Conservation (phyloP, 2,113 vertebrate genomes). For the Gobio gobio region DNA sequence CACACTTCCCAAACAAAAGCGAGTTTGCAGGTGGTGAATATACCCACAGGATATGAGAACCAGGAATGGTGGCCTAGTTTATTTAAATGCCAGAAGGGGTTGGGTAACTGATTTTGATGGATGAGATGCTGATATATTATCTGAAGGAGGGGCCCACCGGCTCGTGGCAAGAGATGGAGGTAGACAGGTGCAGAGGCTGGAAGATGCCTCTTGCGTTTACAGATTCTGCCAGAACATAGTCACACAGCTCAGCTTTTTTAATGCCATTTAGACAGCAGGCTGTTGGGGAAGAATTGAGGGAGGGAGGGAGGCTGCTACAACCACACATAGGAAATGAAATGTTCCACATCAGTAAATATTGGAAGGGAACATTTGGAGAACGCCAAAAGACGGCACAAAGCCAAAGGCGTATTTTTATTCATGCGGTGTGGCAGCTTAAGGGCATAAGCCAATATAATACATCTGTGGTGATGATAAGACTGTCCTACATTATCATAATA, state of each 20-base stretch:
- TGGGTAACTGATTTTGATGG: constrained; percentile 53
- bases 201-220: not conserved
- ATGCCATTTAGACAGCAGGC: constrained; percentile 44
- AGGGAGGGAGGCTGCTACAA: constrained; percentile 47
- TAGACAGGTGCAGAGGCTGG: constrained; percentile 54
- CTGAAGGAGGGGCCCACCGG: constrained; percentile 38
- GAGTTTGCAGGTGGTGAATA: constrained; percentile 16
- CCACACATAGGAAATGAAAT: constrained; percentile 51
- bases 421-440: constrained; percentile 11
- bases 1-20: constrained; percentile 25
- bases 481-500: constrained; percentile 16
- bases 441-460: constrained; percentile 25
- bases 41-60: constrained; percentile 36
- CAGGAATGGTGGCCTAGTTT: constrained; percentile 29
- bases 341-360: constrained; percentile 52
- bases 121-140: constrained; percentile 42
- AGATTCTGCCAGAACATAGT: constrained; percentile 42
- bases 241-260: constrained; percentile 44
- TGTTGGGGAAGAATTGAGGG: constrained; percentile 25
- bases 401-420: constrained; percentile 33
- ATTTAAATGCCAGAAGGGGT: constrained; percentile 55
- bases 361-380: constrained; percentile 34
- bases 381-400: not conserved
- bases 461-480: constrained; percentile 13
- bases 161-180: constrained; percentile 40